Percentiles rank a stretch among this genome's conserved stretches.
These are phyloP conservation scores for Macrotis lagotis DNA, from an alignment of 2,113 vertebrate genomes.

Conservation along the genomic window DNA sequence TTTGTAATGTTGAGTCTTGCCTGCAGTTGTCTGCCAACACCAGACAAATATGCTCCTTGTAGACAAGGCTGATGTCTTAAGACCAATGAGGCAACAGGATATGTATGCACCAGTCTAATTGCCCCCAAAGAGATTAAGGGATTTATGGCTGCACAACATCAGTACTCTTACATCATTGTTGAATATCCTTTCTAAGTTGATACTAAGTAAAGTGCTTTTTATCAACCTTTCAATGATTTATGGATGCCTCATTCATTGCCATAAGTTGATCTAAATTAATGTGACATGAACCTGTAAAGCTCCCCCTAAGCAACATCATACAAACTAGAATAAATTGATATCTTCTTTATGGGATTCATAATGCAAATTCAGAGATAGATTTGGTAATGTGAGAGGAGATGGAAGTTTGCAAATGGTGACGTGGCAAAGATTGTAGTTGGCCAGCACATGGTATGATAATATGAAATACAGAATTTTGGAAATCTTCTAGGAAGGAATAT, in stretches of 20 bases:
- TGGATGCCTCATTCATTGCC: neutral
- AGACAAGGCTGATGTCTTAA: neutral
- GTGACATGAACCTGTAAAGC: neutral
- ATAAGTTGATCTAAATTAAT: neutral
- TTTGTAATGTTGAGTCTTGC: no score
- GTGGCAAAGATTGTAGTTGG: neutral
- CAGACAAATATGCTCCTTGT: no score
- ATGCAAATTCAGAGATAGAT: neutral
- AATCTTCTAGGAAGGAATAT: neutral
- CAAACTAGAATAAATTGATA: neutral
- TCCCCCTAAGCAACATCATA: neutral
- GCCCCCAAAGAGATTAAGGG: neutral
- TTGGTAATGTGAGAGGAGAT: neutral
- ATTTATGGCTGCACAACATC: neutral
- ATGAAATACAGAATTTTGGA: neutral
- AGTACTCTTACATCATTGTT: neutral
- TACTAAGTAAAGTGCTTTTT: neutral
- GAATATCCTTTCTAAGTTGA: neutral
- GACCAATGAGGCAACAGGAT: neutral
- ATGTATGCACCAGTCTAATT: neutral
- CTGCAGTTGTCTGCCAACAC: no score
- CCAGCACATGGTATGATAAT: neutral
- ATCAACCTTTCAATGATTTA: neutral
- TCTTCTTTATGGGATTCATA: neutral
- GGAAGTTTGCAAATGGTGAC: neutral